Evolutionary conservation across 2,113 vertebrate species (phyloP).

Genomic region (Cochlearius cochlearius): DNA sequence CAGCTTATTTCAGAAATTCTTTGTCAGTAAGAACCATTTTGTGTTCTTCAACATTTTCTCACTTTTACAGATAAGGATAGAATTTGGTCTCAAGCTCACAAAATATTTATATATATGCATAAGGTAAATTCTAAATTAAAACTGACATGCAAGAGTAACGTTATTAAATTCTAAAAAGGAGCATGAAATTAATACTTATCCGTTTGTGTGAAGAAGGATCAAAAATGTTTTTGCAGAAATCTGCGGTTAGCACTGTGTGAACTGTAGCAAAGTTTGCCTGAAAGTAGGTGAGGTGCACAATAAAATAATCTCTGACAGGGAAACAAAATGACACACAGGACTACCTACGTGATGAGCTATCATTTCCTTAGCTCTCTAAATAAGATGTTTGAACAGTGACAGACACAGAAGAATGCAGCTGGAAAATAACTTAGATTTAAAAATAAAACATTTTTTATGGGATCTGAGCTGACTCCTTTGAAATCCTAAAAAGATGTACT

Average conservation of each 20-base stretch:
- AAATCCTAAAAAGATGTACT: background rate
- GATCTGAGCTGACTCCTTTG: background rate
- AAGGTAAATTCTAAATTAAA: constrained; percentile 30
- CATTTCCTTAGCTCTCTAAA: background rate
- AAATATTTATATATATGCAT: background rate
- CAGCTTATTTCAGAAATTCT: constrained; percentile 66
- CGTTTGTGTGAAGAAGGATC: background rate
- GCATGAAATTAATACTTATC: background rate
- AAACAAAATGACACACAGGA: background rate
- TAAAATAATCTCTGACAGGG: background rate
- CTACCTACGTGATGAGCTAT: background rate
- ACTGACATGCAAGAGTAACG: background rate
- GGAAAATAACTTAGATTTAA: background rate
- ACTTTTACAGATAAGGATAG: background rate
- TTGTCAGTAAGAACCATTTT: constrained; percentile 39
- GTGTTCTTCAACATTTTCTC: constrained; percentile 17
- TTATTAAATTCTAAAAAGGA: background rate
- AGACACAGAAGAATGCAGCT: background rate
- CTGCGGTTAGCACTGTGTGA: background rate
- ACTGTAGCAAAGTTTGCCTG: background rate
- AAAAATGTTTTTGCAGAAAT: background rate
- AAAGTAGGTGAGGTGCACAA: background rate
- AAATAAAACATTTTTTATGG: background rate
- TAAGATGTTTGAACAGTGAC: background rate
- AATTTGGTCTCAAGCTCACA: background rate